Evolutionary conservation across 1,140 invertebrate genomes (phyloP), one percentile per base, ranked within the genome.

Genomic region (Drosophila murphyi): DNA sequence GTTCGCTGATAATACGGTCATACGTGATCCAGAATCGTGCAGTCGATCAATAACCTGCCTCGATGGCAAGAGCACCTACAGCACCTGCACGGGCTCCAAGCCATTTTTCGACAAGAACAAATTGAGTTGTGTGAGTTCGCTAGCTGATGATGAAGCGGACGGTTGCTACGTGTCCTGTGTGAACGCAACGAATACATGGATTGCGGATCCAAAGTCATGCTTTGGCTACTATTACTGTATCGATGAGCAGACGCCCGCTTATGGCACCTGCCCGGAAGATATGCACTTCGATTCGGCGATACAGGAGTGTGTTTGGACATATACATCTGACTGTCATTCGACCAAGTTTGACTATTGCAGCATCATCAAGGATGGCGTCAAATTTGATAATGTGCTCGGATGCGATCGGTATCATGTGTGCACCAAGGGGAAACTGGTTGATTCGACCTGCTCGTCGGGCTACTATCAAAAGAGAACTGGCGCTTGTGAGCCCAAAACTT

Each of bases 21-120:
- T 91, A 28, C 55, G 76, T 0, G 77, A 87, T 55, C 90, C 90
- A 8, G 85, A 82, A 3, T 87, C 85, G 7, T 91, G 90, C 50
- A 61, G 75, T 28, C 61, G 74, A 2, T 91, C 74, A 8, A 91
- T 91, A 5, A 83, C 55, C 7, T 91, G 90, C 68, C 51, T 70
- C 2, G 52, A 81, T 6, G 51, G 12, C 2, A 60, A 63, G 5
- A 78, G 77, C 10, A 12, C 57, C 41, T 82, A 85, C 20, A 52
- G 29, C 31, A 50, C 10, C 47, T 91, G 88, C 20, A 10, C 54
- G n/a, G 56, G 79, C 4, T 54, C 47, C 20, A 91, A 78, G 1
- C 75, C 88, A 0, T 91, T 75, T 39, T 91, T 85, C 39, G 57
- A 91, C 52, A 91, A 91, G 51, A 72, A 79, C 10, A 59, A 43